Percentiles rank a stretch among this genome's conserved stretches.
These are phyloP conservation scores for Craniophora ligustri DNA, from an alignment of 2,888 invertebrate genomes.

Conservation along the genomic window DNA sequence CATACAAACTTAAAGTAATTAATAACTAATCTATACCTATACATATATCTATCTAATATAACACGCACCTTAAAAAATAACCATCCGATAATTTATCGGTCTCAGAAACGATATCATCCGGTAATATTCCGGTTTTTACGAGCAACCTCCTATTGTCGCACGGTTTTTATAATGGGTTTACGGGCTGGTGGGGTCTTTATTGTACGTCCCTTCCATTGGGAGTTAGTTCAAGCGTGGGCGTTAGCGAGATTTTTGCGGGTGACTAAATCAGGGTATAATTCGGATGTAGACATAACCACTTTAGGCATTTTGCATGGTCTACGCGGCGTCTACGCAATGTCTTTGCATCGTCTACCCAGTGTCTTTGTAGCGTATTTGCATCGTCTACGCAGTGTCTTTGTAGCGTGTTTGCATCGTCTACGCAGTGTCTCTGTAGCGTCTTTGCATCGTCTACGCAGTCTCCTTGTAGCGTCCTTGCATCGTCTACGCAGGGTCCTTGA, in stretches of 20 bases:
- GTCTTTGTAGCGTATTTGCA: neutral
- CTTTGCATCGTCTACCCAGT: neutral
- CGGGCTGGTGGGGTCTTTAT: no score
- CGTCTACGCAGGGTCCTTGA: neutral
- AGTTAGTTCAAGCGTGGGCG: no score
- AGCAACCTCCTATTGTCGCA: conserved; percentile 37
- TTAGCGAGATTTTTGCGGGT: no score
- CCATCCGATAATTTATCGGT: conserved; percentile 37
- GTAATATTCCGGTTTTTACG: conserved; percentile 51
- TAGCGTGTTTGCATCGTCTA: neutral
- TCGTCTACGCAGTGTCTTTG: no score
- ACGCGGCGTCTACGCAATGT: no score
- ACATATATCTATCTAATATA: neutral
- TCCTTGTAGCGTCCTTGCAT: neutral
- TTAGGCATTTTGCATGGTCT: no score
- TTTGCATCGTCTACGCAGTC: neutral
- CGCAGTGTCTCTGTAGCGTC: neutral
- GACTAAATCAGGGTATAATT: neutral
- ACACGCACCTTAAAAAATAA: conserved; percentile 2
- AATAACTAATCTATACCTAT: neutral
- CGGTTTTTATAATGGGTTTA: conserved; percentile 36
- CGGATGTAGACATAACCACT: no score
- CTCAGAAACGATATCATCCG: conserved; percentile 27
- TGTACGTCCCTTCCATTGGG: no score
- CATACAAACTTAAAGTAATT: no score